These are phyloP conservation scores for Conomelus anceps DNA, from an alignment of 2,888 invertebrate genomes.

Conservation along the genomic window DNA sequence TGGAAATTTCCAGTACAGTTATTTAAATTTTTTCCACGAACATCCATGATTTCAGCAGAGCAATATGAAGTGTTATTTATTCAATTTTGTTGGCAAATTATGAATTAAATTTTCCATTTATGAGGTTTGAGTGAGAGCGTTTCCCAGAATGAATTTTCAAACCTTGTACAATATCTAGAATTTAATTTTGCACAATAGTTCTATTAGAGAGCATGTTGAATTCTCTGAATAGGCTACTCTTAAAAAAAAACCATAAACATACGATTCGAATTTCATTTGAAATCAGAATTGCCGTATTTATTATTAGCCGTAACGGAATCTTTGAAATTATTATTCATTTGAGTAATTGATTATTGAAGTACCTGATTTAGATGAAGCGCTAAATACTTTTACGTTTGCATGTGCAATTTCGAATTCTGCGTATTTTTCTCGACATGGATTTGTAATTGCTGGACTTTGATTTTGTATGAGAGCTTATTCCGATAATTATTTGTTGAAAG, in stretches of 20 bases:
- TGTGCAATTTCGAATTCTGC: neutral
- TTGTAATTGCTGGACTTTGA: neutral
- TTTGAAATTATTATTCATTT: neutral
- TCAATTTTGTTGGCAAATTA: neutral
- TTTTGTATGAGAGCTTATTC: neutral
- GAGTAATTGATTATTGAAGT: neutral
- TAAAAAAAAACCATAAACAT: neutral
- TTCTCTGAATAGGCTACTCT: neutral
- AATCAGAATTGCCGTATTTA: neutral
- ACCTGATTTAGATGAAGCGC: neutral
- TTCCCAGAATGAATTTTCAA: neutral
- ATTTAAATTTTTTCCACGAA: neutral
- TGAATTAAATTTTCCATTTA: neutral
- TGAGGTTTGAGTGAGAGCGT: neutral
- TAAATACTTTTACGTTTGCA: neutral
- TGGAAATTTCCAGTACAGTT: too few species aligned
- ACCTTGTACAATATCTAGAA: neutral
- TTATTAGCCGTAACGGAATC: neutral
- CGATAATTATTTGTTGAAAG: neutral
- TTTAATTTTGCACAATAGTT: neutral
- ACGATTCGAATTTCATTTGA: neutral
- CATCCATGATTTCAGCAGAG: neutral
- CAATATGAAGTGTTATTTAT: neutral
- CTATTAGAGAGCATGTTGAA: neutral
- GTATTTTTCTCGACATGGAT: neutral